These are phyloP conservation scores for Columbina picui DNA, from an alignment of 2,113 vertebrate species.

Conservation along the genomic window DNA sequence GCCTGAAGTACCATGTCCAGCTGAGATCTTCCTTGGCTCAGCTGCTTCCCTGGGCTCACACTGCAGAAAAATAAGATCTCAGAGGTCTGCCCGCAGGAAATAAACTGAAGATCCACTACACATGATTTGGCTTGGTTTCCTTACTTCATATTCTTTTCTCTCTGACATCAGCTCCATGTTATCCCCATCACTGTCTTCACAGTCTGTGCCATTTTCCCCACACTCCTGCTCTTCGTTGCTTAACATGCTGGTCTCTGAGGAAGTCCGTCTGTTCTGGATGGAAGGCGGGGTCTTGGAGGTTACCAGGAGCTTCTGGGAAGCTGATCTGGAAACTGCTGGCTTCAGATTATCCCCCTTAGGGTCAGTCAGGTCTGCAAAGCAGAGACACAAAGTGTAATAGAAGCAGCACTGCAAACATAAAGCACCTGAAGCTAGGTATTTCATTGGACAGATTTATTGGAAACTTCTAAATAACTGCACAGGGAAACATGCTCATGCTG, in stretches of 20 bases:
- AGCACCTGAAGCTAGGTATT: background rate
- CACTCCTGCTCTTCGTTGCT: background rate
- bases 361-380: background rate
- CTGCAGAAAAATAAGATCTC: background rate
- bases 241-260: background rate
- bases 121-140: background rate
- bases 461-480: background rate
- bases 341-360: background rate
- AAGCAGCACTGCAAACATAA: background rate
- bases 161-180: background rate
- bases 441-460: background rate
- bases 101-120: background rate
- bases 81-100: background rate
- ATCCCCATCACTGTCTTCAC: background rate
- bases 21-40: background rate
- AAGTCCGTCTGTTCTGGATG: constrained; percentile 46
- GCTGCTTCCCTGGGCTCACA: background rate
- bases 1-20: rapidly evolving
- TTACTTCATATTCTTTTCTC: background rate
- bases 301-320: constrained; percentile 50
- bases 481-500: background rate
- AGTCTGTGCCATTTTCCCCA: background rate
- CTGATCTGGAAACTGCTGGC: background rate
- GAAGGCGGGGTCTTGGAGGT: constrained; percentile 28
- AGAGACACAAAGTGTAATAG: background rate